A percentile compares a stretch with the other conserved stretches of the same genome.
Conservation (phyloP, 2,888 invertebrate species). For the Emmelina monodactyla region DNA sequence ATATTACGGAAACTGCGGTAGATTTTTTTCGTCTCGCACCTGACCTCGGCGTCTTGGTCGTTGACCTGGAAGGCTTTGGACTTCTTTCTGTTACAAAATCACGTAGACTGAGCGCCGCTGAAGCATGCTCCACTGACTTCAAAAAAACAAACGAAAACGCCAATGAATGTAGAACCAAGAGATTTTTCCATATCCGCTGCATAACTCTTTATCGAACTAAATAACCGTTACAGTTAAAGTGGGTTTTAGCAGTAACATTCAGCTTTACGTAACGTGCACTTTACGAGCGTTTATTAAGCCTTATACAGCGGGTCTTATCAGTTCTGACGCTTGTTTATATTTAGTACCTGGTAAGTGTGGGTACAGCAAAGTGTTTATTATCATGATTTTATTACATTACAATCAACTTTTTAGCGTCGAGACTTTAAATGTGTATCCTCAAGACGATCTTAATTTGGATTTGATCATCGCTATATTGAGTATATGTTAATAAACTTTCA, state of each 20-base stretch:
- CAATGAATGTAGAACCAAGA: no score
- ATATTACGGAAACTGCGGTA: slow-evolving; percentile 35
- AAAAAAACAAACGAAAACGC: slow-evolving; percentile 8
- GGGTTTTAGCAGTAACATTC: no score
- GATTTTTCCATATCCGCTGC: no score
- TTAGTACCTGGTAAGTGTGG: slow-evolving; percentile 18
- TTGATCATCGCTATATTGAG: no score
- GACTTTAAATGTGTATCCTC: no score
- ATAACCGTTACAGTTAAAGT: no score
- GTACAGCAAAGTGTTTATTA: no score
- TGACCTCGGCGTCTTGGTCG: slow-evolving; percentile 40
- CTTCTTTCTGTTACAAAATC: slow-evolving; percentile 27
- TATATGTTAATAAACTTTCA: background rate
- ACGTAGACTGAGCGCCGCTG: slow-evolving; percentile 38
- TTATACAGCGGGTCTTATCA: slow-evolving; percentile 26
- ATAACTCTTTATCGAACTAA: no score
- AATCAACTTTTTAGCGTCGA: no score
- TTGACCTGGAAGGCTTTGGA: slow-evolving; percentile 30
- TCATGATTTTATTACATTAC: no score
- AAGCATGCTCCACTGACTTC: slow-evolving; percentile 28
- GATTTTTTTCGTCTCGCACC: slow-evolving; percentile 35
- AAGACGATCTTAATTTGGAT: no score
- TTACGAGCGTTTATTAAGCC: slow-evolving; percentile 20
- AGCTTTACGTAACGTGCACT: slow-evolving; percentile 25
- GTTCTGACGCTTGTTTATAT: slow-evolving; percentile 31